Conservation (phyloP, 2,113 vertebrate genomes). For the Clarias batrachus region DNA sequence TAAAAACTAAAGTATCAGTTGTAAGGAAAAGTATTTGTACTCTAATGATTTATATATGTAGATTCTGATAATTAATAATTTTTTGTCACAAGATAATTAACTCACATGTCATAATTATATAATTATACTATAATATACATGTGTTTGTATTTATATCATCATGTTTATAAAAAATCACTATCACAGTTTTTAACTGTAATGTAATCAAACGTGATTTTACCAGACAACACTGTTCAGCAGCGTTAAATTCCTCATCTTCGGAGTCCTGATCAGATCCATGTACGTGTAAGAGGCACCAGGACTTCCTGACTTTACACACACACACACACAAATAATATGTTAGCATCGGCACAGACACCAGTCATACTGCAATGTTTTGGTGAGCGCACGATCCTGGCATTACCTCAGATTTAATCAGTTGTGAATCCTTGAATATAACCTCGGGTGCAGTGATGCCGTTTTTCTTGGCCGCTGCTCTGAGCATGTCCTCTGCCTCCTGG, state of each 20-base stretch:
- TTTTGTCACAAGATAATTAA: background rate
- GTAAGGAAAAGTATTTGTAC: background rate
- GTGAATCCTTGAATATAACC: slow-evolving; percentile 43
- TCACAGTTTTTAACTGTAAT: too few relatives aligned
- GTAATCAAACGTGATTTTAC: slow-evolving; percentile 46
- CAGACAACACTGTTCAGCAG: slow-evolving; percentile 52
- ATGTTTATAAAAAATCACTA: too few relatives aligned
- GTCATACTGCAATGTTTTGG: background rate
- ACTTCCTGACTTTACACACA: slow-evolving; percentile 1
- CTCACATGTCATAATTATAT: background rate
- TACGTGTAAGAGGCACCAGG: slow-evolving; percentile 39
- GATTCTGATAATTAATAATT: background rate
- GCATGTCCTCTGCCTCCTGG: slow-evolving; percentile 57
- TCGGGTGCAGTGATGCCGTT: slow-evolving; percentile 46
- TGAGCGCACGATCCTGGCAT: background rate
- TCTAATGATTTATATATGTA: background rate
- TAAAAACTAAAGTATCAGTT: background rate
- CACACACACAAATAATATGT: background rate
- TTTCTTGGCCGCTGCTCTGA: slow-evolving; percentile 53
- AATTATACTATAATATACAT: background rate
- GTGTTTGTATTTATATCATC: too few relatives aligned
- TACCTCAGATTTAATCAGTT: slow-evolving; percentile 17
- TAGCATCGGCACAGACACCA: background rate
- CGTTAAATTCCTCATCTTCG: slow-evolving; percentile 59
- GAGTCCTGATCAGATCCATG: slow-evolving; percentile 58